Base-by-base conservation (phyloP, 2,113 vertebrate genomes). In the Lates calcarifer region DNA sequence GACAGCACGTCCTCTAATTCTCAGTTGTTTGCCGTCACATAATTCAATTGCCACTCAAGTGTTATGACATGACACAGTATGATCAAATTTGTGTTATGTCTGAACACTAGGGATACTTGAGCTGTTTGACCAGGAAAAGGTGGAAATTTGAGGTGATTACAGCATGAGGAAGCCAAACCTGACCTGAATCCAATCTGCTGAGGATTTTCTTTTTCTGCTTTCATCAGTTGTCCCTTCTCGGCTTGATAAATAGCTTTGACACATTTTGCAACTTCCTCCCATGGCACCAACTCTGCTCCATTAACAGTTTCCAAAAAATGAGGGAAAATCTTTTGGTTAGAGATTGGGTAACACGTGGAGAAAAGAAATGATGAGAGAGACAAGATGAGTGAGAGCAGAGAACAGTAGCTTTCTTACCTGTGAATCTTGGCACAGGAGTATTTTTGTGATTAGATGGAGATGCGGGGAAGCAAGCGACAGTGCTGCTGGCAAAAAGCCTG, bases 371-470 rank as follows among this genome's bases (percentile, higher is more conserved):
- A 83, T 39, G n/a, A 8, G 3, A n/a, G 24, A 26, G 2, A 70
- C 53, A 81, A 53, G 74, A 80, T 24, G 35, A 65, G 22, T 5
- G 6, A 62, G 72, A 49, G 74, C 71, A 87, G 74, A 67, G 55
- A 39, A 78, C 18, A 66, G 77, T 67, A 75, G 56, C 22, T 88
- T 72, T 86, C 37, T 43, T 82, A 41, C 77, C 61, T 67, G 74
- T 67, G 75, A 85, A 60, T 77, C 72, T 67, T 31, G 33, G 39
- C 58, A 76, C 33, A 26, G 37, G 64, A 51, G 74, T 39, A 57
- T 57, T 82, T 85, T 79, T 85, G 41, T 84, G 72, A 93, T 81
- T 82, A 83, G 67, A 73, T 67, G 66, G 72, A 63, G 73, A 66
- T 9, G 39, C 1, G 20, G n/a, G 62, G 73, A 74, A 61, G 63